Conservation (phyloP, 2,888 invertebrate genomes). For the Lagria hirta region DNA sequence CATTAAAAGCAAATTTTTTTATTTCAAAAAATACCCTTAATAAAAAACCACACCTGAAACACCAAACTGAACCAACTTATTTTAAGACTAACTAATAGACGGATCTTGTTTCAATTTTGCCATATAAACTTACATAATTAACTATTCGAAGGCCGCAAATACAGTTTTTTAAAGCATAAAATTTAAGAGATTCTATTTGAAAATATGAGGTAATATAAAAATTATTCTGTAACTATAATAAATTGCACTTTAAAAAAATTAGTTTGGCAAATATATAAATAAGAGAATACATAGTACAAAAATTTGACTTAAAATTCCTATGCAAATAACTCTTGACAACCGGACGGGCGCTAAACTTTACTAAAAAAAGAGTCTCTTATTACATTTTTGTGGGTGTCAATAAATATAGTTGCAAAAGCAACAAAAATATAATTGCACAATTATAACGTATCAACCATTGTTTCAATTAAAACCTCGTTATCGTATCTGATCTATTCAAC, state of each 20-base stretch:
- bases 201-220: slow-evolving; percentile 52
- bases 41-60: slow-evolving; percentile 47
- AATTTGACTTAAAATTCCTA: slow-evolving; percentile 22
- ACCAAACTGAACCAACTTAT: slow-evolving; percentile 46
- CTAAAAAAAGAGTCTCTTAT: no score
- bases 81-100: no score
- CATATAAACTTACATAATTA: slow-evolving; percentile 34
- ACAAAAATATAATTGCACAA: slow-evolving; percentile 1
- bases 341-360: slow-evolving; percentile 29
- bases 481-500: no score
- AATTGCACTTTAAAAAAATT: slow-evolving; percentile 52
- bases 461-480: no score
- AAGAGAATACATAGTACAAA: slow-evolving; percentile 30
- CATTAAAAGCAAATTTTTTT: slow-evolving; percentile 39
- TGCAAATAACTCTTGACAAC: slow-evolving; percentile 22
- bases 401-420: slow-evolving; percentile 4
- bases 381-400: slow-evolving; percentile 12
- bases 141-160: slow-evolving; percentile 48
- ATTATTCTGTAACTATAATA: slow-evolving; percentile 44
- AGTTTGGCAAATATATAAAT: slow-evolving; percentile 50
- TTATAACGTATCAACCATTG: no score
- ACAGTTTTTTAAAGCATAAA: slow-evolving; percentile 35
- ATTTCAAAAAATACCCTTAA: slow-evolving; percentile 37
- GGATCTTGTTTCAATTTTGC: no score
- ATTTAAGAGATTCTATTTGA: slow-evolving; percentile 44